These are phyloP conservation scores for Metallyticus violacea DNA, from an alignment of 2,888 invertebrate species.

Conservation along the genomic window DNA sequence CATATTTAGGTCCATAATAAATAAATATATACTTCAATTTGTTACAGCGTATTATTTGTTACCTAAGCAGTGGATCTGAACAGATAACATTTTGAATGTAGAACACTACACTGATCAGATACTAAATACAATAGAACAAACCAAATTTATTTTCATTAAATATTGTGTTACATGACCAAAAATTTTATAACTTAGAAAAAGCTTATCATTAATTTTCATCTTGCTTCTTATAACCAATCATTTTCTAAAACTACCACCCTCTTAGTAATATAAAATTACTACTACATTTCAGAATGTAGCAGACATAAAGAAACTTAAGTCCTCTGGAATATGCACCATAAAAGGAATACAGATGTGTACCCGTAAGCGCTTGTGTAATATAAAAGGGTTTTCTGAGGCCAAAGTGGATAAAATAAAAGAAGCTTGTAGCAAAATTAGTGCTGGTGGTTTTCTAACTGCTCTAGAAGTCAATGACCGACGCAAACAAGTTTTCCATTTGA, in stretches of 20 bases:
- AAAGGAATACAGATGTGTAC: slow-evolving; percentile 81
- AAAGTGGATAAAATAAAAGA: slow-evolving; percentile 80
- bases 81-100: too few species aligned
- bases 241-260: neutral
- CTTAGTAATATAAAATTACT: too few species aligned
- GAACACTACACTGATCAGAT: too few species aligned
- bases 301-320: slow-evolving; percentile 74
- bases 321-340: slow-evolving; percentile 73
- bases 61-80: too few species aligned
- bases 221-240: too few species aligned
- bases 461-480: slow-evolving; percentile 69
- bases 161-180: too few species aligned
- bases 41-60: too few species aligned
- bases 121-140: too few species aligned
- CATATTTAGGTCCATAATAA: too few species aligned
- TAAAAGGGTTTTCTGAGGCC: slow-evolving; percentile 74
- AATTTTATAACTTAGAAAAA: too few species aligned
- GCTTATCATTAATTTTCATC: neutral
- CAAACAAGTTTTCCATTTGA: slow-evolving; percentile 68
- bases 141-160: too few species aligned
- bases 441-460: slow-evolving; percentile 69
- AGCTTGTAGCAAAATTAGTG: slow-evolving; percentile 63
- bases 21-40: too few species aligned
- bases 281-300: slow-evolving; percentile 58
- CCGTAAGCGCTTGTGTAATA: slow-evolving; percentile 64